Evolutionary conservation across 2,797 vertebrate species (phyloP).

Genomic region (Phaenicophaeus curvirostris): DNA sequence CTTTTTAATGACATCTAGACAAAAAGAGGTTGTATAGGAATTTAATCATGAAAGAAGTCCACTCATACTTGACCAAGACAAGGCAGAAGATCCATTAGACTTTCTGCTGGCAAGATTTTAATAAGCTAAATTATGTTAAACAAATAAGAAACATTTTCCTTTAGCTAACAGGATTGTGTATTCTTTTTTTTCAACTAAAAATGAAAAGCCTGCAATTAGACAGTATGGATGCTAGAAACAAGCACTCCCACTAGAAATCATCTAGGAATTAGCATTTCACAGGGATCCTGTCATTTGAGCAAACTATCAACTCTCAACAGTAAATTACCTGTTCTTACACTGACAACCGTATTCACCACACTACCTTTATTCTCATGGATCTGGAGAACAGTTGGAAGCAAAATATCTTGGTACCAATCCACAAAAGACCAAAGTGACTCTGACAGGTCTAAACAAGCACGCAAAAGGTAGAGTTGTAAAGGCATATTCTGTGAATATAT

Average conservation of each 20-base stretch:
- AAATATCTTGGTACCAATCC: neutral
- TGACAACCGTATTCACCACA: neutral
- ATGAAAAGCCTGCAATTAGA: neutral
- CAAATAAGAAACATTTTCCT: neutral
- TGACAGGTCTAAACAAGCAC: neutral
- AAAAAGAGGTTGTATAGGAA: neutral
- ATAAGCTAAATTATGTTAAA: neutral
- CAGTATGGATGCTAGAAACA: neutral
- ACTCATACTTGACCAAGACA: neutral
- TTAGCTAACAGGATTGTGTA: neutral
- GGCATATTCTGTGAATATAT: neutral
- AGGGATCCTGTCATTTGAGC: neutral
- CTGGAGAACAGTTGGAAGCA: neutral
- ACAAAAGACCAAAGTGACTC: neutral
- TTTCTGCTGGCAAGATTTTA: neutral
- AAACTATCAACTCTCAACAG: neutral
- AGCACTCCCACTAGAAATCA: neutral
- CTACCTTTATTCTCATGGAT: neutral
- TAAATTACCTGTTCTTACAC: neutral
- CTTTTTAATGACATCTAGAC: neutral
- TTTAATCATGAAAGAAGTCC: neutral
- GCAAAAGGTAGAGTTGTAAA: neutral
- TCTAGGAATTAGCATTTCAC: neutral
- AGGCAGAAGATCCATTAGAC: neutral
- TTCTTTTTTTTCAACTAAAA: neutral